Conservation (phyloP, 2,113 vertebrate species). For the Herpailurus yagouaroundi region DNA sequence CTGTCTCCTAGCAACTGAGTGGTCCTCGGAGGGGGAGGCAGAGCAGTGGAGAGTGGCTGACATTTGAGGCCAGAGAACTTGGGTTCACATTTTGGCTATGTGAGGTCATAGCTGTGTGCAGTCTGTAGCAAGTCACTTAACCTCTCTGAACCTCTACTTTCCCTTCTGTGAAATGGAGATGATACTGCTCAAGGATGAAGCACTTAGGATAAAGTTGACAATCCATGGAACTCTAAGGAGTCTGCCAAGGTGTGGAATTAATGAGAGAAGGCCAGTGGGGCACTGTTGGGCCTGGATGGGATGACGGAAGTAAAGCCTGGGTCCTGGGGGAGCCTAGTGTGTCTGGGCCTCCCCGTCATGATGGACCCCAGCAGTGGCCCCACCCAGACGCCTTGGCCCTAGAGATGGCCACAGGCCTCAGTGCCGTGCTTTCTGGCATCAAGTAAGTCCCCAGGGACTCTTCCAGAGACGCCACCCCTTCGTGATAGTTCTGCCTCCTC, state of each 20-base stretch:
- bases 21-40: constrained; percentile 47
- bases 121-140: background rate
- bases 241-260: background rate
- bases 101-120: background rate
- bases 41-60: constrained; percentile 9
- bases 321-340: background rate
- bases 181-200: background rate
- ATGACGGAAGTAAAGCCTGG: no score
- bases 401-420: background rate
- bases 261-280: no score
- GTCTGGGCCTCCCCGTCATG: background rate
- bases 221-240: background rate
- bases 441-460: background rate
- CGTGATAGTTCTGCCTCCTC: background rate
- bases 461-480: background rate
- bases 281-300: no score
- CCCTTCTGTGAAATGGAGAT: constrained; percentile 34
- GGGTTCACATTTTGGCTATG: constrained; percentile 40
- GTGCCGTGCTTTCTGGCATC: background rate
- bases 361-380: background rate
- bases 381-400: background rate
- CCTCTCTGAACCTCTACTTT: constrained; percentile 1
- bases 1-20: constrained; percentile 76
- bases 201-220: background rate
- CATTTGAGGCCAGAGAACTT: constrained; percentile 44